These are phyloP conservation scores for Sturnira hondurensis DNA, from an alignment of 2,113 vertebrate species.

Conservation along the genomic window DNA sequence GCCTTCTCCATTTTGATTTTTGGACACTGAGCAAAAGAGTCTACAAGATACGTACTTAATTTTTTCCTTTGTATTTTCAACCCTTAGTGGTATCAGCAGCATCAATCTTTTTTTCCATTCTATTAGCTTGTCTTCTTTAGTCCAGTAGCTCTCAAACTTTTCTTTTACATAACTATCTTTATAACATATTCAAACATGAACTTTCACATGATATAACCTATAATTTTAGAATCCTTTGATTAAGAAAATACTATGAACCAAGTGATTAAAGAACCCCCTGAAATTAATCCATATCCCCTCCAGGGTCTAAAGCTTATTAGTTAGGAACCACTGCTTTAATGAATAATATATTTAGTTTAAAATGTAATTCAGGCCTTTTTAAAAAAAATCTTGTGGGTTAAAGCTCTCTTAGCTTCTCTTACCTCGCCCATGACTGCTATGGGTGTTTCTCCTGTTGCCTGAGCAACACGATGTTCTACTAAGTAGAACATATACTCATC, in stretches of 20 bases:
- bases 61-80: not conserved
- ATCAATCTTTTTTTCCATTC: not conserved
- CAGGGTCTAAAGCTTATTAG: not conserved
- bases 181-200: not conserved
- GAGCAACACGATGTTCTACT: slow-evolving; percentile 88
- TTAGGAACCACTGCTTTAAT: not conserved
- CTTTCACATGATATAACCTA: not conserved
- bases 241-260: not conserved
- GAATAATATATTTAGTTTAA: not conserved
- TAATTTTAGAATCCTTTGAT: slow-evolving; percentile 12
- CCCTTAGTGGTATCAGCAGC: not conserved
- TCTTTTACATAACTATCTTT: not conserved
- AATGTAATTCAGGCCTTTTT: not conserved
- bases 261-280: not conserved
- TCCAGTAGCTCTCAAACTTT: not conserved
- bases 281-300: not conserved
- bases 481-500: slow-evolving; percentile 91
- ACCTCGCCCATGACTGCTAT: slow-evolving; percentile 91
- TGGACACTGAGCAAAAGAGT: not conserved
- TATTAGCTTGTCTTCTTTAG: not conserved
- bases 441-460: slow-evolving; percentile 88
- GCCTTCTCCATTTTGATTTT: not conserved
- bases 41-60: not conserved
- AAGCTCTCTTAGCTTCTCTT: slow-evolving; percentile 66
- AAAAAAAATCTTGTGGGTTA: not conserved